phyloP scores from a whole-genome alignment of 2,113 vertebrate species.

The Callopanchax toddi region DNA sequence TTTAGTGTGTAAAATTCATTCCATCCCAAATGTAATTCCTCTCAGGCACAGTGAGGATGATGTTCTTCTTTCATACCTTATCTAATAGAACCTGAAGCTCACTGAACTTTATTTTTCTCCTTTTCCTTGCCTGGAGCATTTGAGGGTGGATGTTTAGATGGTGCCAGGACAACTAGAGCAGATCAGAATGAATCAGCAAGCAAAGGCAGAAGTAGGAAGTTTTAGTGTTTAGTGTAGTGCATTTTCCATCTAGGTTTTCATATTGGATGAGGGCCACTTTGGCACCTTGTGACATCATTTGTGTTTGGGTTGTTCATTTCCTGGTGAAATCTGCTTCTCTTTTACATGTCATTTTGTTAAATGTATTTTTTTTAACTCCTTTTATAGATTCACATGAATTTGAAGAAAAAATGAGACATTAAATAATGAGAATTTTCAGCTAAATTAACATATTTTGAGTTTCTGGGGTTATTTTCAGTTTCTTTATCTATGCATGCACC shows the following conservation, averaged over 20 bases:
- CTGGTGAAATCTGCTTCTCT: too few species aligned
- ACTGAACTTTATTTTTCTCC: neutral
- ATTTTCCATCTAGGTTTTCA: neutral
- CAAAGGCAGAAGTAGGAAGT: too few species aligned
- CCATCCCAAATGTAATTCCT: neutral
- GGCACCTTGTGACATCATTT: neutral
- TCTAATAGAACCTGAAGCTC: neutral
- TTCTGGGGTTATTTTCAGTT: constrained; percentile 22
- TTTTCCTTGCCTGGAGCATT: neutral
- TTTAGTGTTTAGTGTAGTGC: too few species aligned
- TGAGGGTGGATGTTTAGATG: neutral
- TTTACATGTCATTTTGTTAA: too few species aligned
- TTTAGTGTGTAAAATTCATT: neutral
- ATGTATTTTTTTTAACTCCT: constrained; percentile 34
- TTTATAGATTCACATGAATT: constrained; percentile 11
- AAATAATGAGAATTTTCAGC: constrained; percentile 38
- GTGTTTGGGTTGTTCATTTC: constrained; percentile 14
- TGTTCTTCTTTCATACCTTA: neutral
- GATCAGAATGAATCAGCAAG: too few species aligned
- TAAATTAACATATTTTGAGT: constrained; percentile 26
- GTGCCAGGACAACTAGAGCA: neutral
- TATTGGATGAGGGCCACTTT: constrained; percentile 9
- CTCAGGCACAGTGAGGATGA: neutral
- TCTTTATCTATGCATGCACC: constrained; percentile 7
- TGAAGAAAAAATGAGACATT: constrained; percentile 19